Evolutionary conservation across 2,888 invertebrate species (phyloP).

Genomic region (Eristalis tenax): DNA sequence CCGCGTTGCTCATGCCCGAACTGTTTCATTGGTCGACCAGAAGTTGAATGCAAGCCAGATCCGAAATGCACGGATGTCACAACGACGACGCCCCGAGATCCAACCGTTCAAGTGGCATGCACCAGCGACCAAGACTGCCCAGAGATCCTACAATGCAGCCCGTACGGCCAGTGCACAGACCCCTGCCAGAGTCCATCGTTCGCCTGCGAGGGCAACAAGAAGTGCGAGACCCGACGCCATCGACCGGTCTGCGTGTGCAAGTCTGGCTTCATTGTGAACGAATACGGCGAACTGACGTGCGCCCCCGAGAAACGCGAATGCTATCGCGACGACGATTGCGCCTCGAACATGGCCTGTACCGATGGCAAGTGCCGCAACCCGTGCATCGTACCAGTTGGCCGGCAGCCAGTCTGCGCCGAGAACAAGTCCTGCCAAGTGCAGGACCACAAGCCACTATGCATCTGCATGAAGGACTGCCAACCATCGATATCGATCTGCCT

Average conservation of each 20-base stretch:
- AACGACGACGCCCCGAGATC: slow-evolving; percentile 83
- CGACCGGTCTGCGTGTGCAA: slow-evolving; percentile 93
- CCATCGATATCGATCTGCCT: slow-evolving; percentile 93
- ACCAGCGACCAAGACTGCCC: slow-evolving; percentile 88
- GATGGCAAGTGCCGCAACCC: slow-evolving; percentile 93
- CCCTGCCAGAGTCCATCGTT: slow-evolving; percentile 88
- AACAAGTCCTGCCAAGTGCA: slow-evolving; percentile 94
- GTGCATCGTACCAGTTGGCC: slow-evolving; percentile 85
- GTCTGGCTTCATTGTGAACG: slow-evolving; percentile 93
- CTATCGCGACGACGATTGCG: slow-evolving; percentile 90
- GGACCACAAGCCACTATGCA: slow-evolving; percentile 92
- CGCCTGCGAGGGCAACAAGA: slow-evolving; percentile 90
- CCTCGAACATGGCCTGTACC: slow-evolving; percentile 92
- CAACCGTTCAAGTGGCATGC: slow-evolving; percentile 84
- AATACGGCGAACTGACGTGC: slow-evolving; percentile 92
- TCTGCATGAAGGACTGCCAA: slow-evolving; percentile 93
- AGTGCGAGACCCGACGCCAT: slow-evolving; percentile 93
- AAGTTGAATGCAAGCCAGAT: slow-evolving; percentile 89
- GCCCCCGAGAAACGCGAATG: slow-evolving; percentile 92
- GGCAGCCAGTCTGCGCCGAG: slow-evolving; percentile 86
- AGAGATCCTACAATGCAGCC: slow-evolving; percentile 88
- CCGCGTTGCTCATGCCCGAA: slow-evolving; percentile 94
- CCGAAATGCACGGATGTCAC: slow-evolving; percentile 86
- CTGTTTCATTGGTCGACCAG: slow-evolving; percentile 92
- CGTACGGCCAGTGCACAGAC: slow-evolving; percentile 88